These are phyloP conservation scores for Meloidogyne floridensis DNA, from an alignment of 1,140 invertebrate species.

Conservation along the genomic window DNA sequence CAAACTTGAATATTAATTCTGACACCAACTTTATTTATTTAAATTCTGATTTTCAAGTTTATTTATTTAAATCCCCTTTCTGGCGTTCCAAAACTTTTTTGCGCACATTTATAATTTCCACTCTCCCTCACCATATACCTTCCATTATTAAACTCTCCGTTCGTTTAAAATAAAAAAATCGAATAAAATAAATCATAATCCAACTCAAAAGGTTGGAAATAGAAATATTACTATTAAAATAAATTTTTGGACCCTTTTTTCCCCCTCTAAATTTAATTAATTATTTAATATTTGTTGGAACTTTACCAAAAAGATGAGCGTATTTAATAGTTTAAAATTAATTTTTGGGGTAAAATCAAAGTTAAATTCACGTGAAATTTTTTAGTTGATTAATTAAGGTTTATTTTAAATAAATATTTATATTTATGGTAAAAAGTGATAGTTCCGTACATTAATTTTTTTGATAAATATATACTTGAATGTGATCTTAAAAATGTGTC, in stretches of 20 bases:
- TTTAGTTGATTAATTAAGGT: background rate
- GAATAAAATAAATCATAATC: background rate
- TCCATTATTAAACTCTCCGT: background rate
- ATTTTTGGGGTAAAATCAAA: background rate
- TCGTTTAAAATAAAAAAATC: background rate
- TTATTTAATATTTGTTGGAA: background rate
- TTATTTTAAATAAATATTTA: background rate
- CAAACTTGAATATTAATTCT: no score
- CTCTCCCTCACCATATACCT: background rate
- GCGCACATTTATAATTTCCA: background rate
- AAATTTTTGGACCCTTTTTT: background rate
- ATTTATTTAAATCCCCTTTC: background rate
- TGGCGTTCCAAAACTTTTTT: background rate
- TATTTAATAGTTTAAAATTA: background rate
- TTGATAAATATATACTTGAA: background rate
- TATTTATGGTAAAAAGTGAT: background rate
- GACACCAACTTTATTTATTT: background rate
- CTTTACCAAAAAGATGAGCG: background rate
- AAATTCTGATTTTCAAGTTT: background rate
- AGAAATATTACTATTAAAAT: background rate
- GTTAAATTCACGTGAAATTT: background rate
- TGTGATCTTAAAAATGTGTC: no score
- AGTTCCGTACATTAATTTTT: background rate
- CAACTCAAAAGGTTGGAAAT: background rate
- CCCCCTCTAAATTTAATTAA: background rate